phyloP scores from a whole-genome alignment of 2,113 vertebrate species.

The Eulemur macaco region DNA sequence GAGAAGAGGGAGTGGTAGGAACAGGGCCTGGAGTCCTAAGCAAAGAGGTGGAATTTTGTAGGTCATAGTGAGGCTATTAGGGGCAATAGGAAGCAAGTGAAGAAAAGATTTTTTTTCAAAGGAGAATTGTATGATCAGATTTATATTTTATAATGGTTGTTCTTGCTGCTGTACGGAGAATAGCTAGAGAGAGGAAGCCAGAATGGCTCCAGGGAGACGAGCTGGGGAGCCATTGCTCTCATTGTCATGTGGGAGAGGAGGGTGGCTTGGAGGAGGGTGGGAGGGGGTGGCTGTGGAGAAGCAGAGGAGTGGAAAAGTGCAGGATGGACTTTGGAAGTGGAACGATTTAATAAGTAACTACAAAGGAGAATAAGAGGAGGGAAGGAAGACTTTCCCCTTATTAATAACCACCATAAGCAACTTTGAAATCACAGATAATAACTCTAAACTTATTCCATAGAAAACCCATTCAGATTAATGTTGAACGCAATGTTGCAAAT shows the following conservation, averaged over 20 bases:
- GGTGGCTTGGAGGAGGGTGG: not conserved
- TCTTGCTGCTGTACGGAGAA: not conserved
- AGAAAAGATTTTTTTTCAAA: not conserved
- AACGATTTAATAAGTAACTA: not conserved
- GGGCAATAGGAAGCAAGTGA: not conserved
- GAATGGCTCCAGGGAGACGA: rapidly evolving
- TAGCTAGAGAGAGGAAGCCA: not conserved
- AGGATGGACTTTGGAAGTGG: not conserved
- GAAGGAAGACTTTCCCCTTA: not conserved
- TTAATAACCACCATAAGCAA: not conserved
- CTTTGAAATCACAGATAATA: constrained; percentile 42
- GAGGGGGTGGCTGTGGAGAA: not conserved
- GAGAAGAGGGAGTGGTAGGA: not conserved
- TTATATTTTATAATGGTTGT: not conserved
- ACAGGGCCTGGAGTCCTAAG: not conserved
- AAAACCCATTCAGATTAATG: constrained; percentile 27
- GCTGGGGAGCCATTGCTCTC: not conserved
- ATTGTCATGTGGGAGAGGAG: not conserved
- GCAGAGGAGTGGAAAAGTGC: not conserved
- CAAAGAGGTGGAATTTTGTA: too few relatives aligned
- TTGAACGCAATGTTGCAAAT: not conserved
- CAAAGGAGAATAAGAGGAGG: not conserved
- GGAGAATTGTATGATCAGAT: not conserved
- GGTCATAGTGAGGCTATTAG: not conserved
- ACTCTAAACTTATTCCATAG: constrained; percentile 11